Conservation (phyloP, 2,113 vertebrate genomes). For the Camelus dromedarius region DNA sequence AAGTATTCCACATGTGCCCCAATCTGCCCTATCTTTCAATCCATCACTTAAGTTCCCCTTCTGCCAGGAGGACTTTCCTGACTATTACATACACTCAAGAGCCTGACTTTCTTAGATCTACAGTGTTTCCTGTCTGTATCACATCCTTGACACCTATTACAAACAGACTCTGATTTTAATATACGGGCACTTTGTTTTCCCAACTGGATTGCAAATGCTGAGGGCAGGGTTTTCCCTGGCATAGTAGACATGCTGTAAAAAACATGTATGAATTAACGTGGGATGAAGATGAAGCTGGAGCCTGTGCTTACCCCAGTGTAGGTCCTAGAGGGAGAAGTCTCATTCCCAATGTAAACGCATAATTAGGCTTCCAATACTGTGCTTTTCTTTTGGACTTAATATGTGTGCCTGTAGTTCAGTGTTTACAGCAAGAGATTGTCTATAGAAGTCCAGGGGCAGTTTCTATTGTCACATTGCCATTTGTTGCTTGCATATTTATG, state of each 20-base stretch:
- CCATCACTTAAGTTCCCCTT: neutral
- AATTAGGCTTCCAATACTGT: neutral
- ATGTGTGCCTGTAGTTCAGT: neutral
- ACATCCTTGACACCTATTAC: neutral
- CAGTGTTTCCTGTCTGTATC: neutral
- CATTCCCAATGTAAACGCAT: neutral
- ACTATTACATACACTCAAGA: neutral
- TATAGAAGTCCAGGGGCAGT: neutral
- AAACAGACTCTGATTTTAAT: neutral
- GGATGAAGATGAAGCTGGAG: neutral
- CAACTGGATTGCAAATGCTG: neutral
- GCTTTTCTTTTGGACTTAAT: neutral
- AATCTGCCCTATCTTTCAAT: neutral
- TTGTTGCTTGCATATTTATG: conserved; percentile 57
- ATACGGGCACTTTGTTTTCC: neutral
- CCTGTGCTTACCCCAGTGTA: neutral
- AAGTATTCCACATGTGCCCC: neutral
- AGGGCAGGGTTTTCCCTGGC: neutral
- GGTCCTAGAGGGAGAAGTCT: neutral
- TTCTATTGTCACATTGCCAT: conserved; percentile 24
- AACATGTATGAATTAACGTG: neutral
- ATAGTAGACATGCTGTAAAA: conserved; percentile 1
- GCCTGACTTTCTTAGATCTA: neutral
- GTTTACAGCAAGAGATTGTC: neutral
- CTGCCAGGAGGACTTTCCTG: neutral